Evolutionary conservation across 2,888 invertebrate genomes (phyloP), one percentile per base, ranked within the genome.

Genomic region (Acrocyrtus sp.): DNA sequence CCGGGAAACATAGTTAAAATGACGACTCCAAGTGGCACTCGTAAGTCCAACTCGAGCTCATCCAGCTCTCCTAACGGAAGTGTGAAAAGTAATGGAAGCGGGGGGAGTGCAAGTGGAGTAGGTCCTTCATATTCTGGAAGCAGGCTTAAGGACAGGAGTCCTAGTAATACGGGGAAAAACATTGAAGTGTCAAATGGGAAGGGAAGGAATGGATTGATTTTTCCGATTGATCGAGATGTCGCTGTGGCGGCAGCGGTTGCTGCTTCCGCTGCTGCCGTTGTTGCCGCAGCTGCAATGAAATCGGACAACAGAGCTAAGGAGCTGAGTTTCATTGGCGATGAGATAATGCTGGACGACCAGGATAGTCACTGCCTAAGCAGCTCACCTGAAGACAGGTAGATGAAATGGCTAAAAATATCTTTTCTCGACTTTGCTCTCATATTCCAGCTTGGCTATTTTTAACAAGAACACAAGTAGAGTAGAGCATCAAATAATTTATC

Each of bases 231-330:
- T 19, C 47, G 65, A 8, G 65, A 66, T 47, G 48, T 48, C 1
- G 65, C 65, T 12, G 65, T 66, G 17, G 65, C 65, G 5, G 56
- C 65, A n/a, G 65, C 65, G n/a, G 56, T 66, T 43, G 60, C 60
- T n/a, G 60, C 60, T 12, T 60, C 60, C 34, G 29, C 60, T 21
- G 60, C 60, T 12, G 47, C 60, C 1, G 65, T 56, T 8, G 56
- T 66, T 22, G 65, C 56, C 15, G 56, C 65, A n/a, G 65, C 65
- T 29, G 60, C 60, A 17, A 45, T 54, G 45, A 24, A 45, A 54
- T 21, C 27, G 15, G 45, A 58, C 21, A 45, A 58, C n/a, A n/a
- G n/a, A n/a, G 34, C 5, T 22, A 48, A 34, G 15, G 48, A 22
- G 34, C 5, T 2, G 53, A 53, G 8, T 29, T 5, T 24, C 17